phyloP scores from a whole-genome alignment of 2,113 vertebrate species.

The Myrmecobius fasciatus region DNA sequence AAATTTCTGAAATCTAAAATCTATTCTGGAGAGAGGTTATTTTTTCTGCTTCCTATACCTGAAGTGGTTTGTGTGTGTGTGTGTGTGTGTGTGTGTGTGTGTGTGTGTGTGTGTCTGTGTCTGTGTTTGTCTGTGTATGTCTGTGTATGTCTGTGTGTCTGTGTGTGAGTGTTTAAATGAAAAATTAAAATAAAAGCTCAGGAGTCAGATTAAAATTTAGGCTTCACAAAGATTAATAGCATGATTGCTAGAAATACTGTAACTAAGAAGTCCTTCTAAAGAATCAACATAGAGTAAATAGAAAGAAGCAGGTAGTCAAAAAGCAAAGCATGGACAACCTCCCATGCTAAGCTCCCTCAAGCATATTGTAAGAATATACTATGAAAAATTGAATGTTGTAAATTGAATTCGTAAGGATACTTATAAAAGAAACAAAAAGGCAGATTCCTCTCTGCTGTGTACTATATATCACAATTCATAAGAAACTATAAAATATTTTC shows the following conservation, averaged over 20 bases:
- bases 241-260: not conserved
- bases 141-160: too few relatives aligned
- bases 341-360: not conserved
- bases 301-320: not conserved
- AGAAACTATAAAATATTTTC: not conserved
- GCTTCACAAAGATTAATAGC: not conserved
- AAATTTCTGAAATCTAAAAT: not conserved
- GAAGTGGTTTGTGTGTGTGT: not conserved
- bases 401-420: not conserved
- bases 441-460: not conserved
- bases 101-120: too few relatives aligned
- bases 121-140: too few relatives aligned
- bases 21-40: not conserved
- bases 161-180: not conserved
- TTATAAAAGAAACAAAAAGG: not conserved
- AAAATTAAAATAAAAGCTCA: not conserved
- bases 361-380: not conserved
- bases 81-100: too few relatives aligned
- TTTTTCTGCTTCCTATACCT: not conserved
- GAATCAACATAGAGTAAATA: not conserved
- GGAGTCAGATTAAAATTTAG: not conserved
- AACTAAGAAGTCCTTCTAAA: not conserved
- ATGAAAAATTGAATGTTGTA: not conserved
- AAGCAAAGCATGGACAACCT: not conserved
- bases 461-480: not conserved